Percentiles rank a stretch among this genome's conserved stretches.
Conservation (phyloP, 2,888 invertebrate genomes). For the Sisyra terminalis region DNA sequence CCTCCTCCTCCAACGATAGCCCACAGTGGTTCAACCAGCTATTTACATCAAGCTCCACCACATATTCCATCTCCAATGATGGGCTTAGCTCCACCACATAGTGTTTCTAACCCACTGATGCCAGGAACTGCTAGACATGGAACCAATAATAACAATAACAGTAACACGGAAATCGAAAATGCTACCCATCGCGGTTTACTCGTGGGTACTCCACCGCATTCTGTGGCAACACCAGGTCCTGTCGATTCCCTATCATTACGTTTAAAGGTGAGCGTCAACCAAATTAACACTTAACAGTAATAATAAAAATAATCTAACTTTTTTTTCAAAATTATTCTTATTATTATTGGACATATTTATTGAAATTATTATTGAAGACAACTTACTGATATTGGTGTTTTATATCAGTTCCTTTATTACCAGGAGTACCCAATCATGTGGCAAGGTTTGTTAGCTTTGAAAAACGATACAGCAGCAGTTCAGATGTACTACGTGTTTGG, state of each 20-base stretch:
- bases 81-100: constrained; percentile 25
- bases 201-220: constrained; percentile 48
- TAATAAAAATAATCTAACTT: too few relatives aligned
- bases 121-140: constrained; percentile 24
- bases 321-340: too few relatives aligned
- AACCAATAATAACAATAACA: too few relatives aligned
- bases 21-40: constrained; percentile 14
- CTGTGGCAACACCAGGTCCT: constrained; percentile 64
- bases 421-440: constrained; percentile 94
- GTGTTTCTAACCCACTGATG: constrained; percentile 25
- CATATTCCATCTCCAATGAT: constrained; percentile 19
- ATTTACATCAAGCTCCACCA: constrained; percentile 23
- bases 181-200: constrained; percentile 33
- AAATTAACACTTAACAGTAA: too few relatives aligned
- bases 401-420: constrained; percentile 13
- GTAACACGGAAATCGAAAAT: too few relatives aligned
- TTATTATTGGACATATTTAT: too few relatives aligned
- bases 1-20: constrained; percentile 21
- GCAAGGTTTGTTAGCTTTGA: constrained; percentile 88
- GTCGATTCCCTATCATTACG: constrained; percentile 69
- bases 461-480: constrained; percentile 93
- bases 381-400: too few relatives aligned
- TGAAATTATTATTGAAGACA: too few relatives aligned
- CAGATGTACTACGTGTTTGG: constrained; percentile 99
- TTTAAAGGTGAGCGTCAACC: constrained; percentile 38